Evolutionary conservation across 2,888 invertebrate genomes (phyloP), one percentile per base, ranked within the genome.

Genomic region (Lordiphosa fenestrarum): DNA sequence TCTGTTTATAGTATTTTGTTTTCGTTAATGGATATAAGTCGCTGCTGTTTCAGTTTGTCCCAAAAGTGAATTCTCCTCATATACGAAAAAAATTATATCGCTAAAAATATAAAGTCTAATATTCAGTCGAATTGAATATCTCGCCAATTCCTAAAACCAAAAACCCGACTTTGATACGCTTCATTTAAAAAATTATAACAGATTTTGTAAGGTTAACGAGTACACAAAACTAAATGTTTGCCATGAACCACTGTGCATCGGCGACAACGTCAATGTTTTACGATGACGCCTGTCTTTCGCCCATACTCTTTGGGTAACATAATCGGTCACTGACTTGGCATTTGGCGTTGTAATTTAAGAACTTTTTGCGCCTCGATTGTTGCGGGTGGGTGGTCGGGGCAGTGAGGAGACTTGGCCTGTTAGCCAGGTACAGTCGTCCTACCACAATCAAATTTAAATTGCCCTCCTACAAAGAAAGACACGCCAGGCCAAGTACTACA

Each of bases 311-410:
- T 71, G 82, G 84, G 81, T 82, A 85, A 85, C 78, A 85, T 82
- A 82, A 82, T 82, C 81, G 81, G 81, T 82, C 81, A 82, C 74
- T 82, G 81, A 85, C 81, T 82, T 70, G 74, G 57, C 84, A 84
- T 85, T 81, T 85, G 85, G 80, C 83, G 71, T 71, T 64, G 80
- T 85, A 81, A 81, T 83, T 83, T 67, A 85, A 81, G 85, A 76
- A 61, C 68, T 73, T 66, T 69, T 84, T 77, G 82, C 85, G 61
- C 62, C 57, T 61, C 68, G 47, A 53, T 57, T 54, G 61, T 80
- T 85, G 84, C 81, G 84, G 80, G 85, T 84, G 85, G 85, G 85
- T 84, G 85, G 85, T 80, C 85, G 77, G 81, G 70, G 71, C 25
- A 19, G 40, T n/a, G 44, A 10, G 35, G 6, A 9, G 6, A 39